Evolutionary conservation across 2,888 invertebrate species (phyloP), one percentile per base, ranked within the genome.

Genomic region (Leptothorax acervorum): DNA sequence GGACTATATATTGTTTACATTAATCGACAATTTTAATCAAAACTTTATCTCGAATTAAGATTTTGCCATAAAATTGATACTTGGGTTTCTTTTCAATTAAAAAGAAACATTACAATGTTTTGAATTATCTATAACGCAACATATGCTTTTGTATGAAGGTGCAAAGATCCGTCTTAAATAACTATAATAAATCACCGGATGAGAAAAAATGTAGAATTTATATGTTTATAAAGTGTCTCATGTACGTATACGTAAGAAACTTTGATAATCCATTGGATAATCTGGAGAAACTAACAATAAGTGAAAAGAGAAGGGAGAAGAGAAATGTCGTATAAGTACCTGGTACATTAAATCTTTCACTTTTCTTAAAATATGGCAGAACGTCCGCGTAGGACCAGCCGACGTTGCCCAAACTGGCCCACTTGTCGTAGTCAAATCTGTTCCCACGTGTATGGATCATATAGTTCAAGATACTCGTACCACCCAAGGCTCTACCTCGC

Each of bases 391-490:
- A 93, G 2, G 93, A 91, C 93, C 93, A 93, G 0, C 93, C 93
- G 0, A 87, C 84, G 71, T 94, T 94, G 11, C 94, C 94, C n/a
- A 93, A 78, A 0, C 87, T 87, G 0, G 90, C 91, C 94, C 94
- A 94, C 9, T 82, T 75, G 66, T 93, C 92, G 42, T 92, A 93
- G 48, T 94, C 93, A 23, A 88, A 31, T 57, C 82, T 89, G 71
- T 91, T 92, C 0, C 94, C 93, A 35, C 94, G 90, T 0, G 93
- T 92, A 86, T 94, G 93, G 82, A 94, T 93, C 94, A 94, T 94
- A 81, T 94, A 94, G 86, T 94, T 94, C 9, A 95, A 86, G 0
- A 91, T 92, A 48, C 94, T 94, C 1, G 93, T 93, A 0, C 95
- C 94, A 2, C 94, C 95, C 6, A 94, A 87, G 1, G 90, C 89